Base-by-base conservation (phyloP, 2,888 invertebrate species). In the Nemotelus nigrinus region DNA sequence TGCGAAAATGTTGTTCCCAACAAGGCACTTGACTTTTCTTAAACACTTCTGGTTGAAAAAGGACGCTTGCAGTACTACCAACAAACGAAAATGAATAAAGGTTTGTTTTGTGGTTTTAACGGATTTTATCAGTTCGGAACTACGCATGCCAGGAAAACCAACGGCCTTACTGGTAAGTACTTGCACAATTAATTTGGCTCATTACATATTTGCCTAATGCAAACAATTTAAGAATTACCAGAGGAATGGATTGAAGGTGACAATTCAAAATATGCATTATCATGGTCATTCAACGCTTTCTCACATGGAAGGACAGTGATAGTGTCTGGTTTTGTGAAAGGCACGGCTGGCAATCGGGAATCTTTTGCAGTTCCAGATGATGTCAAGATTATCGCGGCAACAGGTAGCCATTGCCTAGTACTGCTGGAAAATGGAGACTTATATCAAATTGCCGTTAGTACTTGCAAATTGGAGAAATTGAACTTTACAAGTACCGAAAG, bases 81-180 rank as follows among this genome's bases (percentile, higher is more conserved):
- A 67, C 76, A 3, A 39, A 47, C 57, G 48, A 43, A 67, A 57
- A 76, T 76, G 76, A 76, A 76, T 68, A 67, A 3, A 25, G 67
- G 44, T 45, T 75, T 78, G 80, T 82, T 83, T 81, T 83, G 84
- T 82, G 87, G 87, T 68, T 87, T 85, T 81, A 87, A 87, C 83
- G 86, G 84, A 76, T 86, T 87, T 81, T 83, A 83, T 10, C 87
- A 87, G 78, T 85, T 86, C 80, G 83, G 81, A 41, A 68, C 67
- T 65, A 77, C 79, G 80, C 81, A 81, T 78, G 79, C 80, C 44
- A 64, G 3, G 7, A 50, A 41, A 48, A 64, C 53, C 44, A 55
- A 60, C 50, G 45, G 53, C 2, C 45, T 63, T 63, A 10, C 76
- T 48, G 65, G 76, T 76, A 55, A 65, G 6, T 44, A 63, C 10